Evolutionary conservation across 2,113 vertebrate genomes (phyloP).

Genomic region (Tupaia chinensis): DNA sequence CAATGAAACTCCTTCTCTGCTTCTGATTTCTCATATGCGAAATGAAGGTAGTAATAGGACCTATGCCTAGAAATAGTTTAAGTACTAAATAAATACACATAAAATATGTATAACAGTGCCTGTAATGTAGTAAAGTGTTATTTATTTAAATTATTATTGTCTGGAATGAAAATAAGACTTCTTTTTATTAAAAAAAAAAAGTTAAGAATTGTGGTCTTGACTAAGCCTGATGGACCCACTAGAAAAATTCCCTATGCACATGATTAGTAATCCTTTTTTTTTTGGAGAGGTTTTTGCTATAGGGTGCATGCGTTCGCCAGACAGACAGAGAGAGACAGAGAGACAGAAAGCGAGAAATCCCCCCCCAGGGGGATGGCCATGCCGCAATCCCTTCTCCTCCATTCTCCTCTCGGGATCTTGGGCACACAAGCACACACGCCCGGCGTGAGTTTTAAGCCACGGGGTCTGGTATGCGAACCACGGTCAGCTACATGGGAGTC

Average conservation of each 20-base stretch:
- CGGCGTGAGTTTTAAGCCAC: no score
- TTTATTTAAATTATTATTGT: neutral
- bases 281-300: no score
- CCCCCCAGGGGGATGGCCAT: no score
- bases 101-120: fast-evolving
- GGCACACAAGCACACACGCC: no score
- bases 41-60: neutral
- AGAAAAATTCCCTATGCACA: neutral
- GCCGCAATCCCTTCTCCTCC: no score
- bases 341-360: no score
- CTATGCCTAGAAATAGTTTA: neutral
- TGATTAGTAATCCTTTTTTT: constrained; percentile 38
- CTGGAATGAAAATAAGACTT: neutral
- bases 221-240: neutral
- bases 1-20: neutral
- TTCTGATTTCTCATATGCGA: neutral
- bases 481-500: no score
- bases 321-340: no score
- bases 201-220: neutral
- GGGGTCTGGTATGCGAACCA: no score
- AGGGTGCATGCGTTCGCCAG: no score
- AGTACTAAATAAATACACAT: neutral
- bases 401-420: no score
- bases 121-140: neutral
- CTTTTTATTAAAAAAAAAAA: neutral